phyloP scores from a whole-genome alignment of 2,113 vertebrate species.

The Scartelaos histophorus region DNA sequence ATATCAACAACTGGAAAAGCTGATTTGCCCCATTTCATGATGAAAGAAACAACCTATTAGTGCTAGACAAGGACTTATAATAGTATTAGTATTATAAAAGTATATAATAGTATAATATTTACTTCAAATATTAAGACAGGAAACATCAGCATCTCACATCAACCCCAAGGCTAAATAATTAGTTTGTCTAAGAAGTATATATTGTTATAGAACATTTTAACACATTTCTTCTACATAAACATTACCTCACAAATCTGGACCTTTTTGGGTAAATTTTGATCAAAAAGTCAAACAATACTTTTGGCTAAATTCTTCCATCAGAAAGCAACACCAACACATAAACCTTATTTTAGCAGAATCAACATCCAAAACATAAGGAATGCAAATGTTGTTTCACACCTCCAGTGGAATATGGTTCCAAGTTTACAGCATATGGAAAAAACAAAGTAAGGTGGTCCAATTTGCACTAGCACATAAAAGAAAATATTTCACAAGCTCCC shows the following conservation, averaged over 20 bases:
- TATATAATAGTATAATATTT: too few relatives aligned
- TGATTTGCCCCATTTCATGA: too few relatives aligned
- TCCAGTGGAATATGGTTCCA: slow-evolving; percentile 13
- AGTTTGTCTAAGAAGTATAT: not conserved
- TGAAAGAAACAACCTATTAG: too few relatives aligned
- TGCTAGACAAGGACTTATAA: not conserved
- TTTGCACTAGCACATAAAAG: not conserved
- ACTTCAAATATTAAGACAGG: too few relatives aligned
- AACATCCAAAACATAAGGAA: not conserved
- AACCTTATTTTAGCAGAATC: not conserved
- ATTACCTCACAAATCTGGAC: too few relatives aligned
- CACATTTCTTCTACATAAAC: too few relatives aligned
- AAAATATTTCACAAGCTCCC: not conserved
- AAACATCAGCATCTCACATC: too few relatives aligned
- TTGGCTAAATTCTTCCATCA: not conserved
- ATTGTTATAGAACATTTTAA: not conserved
- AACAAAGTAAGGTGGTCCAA: slow-evolving; percentile 7
- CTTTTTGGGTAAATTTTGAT: not conserved
- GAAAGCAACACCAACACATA: not conserved
- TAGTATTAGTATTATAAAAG: too few relatives aligned
- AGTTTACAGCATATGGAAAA: slow-evolving; percentile 23
- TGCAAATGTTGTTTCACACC: slow-evolving; percentile 12
- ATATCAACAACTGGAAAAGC: too few relatives aligned
- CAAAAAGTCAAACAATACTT: not conserved
- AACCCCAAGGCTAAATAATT: too few relatives aligned